phyloP scores from a whole-genome alignment of 2,113 vertebrate species.

The Calyptommatus sinebrachiatus region DNA sequence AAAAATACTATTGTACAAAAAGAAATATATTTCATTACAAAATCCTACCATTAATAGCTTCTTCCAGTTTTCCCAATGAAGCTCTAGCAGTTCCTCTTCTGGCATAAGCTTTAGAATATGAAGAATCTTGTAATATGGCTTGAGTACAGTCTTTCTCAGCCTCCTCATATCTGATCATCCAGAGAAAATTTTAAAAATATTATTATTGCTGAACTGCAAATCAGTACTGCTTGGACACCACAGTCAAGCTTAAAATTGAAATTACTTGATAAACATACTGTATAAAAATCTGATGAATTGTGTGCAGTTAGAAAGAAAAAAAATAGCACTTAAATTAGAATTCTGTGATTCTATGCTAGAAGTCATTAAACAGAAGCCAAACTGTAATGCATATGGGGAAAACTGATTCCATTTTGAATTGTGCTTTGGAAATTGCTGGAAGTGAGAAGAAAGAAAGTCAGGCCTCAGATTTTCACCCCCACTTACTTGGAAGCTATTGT shows the following conservation, averaged over 20 bases:
- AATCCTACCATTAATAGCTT: constrained; percentile 84
- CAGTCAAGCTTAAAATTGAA: background rate
- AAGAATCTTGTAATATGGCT: constrained; percentile 83
- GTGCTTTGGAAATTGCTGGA: too few relatives aligned
- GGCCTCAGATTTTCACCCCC: too few relatives aligned
- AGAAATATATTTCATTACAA: background rate
- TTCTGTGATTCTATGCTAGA: too few relatives aligned
- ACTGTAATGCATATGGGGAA: too few relatives aligned
- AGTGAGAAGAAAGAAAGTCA: too few relatives aligned
- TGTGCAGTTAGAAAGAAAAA: background rate
- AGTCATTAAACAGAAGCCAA: too few relatives aligned
- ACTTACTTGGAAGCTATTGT: too few relatives aligned
- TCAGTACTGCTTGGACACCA: background rate
- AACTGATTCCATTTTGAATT: too few relatives aligned
- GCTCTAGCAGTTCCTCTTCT: constrained; percentile 87
- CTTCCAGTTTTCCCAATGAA: constrained; percentile 80
- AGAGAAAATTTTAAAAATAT: background rate
- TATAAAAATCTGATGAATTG: background rate
- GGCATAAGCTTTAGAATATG: constrained; percentile 93
- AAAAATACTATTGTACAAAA: background rate
- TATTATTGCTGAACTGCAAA: background rate
- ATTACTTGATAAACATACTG: background rate
- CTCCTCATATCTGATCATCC: constrained; percentile 79
- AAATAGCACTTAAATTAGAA: background rate
- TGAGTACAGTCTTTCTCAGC: constrained; percentile 90